Percentiles rank a stretch among this genome's conserved stretches.
phyloP scores from a whole-genome alignment of 2,113 vertebrate species.

The Corythaixoides concolor region DNA sequence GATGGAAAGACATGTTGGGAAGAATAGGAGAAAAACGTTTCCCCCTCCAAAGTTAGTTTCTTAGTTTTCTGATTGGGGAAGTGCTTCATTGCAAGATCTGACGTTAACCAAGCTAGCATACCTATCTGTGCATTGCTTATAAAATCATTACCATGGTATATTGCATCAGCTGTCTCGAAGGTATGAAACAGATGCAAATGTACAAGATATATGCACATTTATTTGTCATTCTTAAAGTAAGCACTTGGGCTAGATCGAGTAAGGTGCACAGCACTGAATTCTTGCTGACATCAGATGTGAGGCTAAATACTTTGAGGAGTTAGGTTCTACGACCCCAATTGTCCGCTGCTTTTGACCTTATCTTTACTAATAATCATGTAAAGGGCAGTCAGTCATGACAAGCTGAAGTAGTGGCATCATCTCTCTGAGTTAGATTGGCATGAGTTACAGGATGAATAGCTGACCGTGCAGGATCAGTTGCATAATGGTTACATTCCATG shows the following conservation, averaged over 20 bases:
- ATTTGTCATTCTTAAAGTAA: neutral
- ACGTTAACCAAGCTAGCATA: neutral
- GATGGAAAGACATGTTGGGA: neutral
- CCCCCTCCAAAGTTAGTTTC: neutral
- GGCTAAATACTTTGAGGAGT: neutral
- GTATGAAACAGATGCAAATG: slow-evolving; percentile 8
- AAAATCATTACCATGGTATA: neutral
- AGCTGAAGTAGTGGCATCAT: neutral
- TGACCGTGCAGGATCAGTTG: neutral
- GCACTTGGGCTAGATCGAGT: neutral
- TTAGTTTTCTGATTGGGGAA: neutral
- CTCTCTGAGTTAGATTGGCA: neutral
- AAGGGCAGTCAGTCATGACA: neutral
- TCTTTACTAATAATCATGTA: neutral
- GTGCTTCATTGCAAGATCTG: neutral
- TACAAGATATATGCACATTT: slow-evolving; percentile 3
- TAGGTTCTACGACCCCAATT: neutral
- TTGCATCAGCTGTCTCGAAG: neutral
- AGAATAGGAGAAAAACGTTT: neutral
- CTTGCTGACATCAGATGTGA: neutral
- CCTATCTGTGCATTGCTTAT: neutral
- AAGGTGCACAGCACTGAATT: neutral
- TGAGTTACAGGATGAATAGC: neutral
- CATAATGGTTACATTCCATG: fast-evolving
- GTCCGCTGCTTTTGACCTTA: neutral